Evolutionary conservation across 2,888 invertebrate species (phyloP).

Genomic region (Ormia ochracea): DNA sequence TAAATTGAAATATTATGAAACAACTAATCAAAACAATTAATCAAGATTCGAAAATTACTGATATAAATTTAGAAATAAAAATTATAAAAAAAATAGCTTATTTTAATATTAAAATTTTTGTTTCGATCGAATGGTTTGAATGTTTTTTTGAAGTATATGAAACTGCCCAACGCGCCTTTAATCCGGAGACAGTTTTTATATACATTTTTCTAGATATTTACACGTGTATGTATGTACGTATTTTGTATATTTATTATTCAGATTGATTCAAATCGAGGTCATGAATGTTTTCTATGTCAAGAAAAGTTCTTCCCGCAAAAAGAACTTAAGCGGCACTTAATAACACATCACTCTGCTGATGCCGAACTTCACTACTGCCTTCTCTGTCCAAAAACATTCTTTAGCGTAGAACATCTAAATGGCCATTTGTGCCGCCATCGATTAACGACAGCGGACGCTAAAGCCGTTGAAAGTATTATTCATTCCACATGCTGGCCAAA

Average conservation of each 20-base stretch:
- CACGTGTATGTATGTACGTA: neutral
- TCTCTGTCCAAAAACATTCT: slow-evolving; percentile 73
- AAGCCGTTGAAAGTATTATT: slow-evolving; percentile 68
- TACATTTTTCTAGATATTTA: neutral
- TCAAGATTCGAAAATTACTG: no score
- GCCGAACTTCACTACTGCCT: slow-evolving; percentile 69
- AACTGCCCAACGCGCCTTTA: no score
- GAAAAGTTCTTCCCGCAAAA: slow-evolving; percentile 66
- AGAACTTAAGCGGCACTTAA: slow-evolving; percentile 70
- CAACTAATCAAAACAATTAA: no score
- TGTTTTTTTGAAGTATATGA: no score
- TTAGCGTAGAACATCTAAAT: slow-evolving; percentile 70
- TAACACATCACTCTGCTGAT: slow-evolving; percentile 68
- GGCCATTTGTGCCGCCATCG: slow-evolving; percentile 71
- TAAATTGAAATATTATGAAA: no score
- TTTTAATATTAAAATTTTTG: no score
- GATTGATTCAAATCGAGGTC: slow-evolving; percentile 47
- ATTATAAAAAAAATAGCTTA: no score
- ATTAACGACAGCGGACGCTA: slow-evolving; percentile 65
- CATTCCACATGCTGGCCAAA: slow-evolving; percentile 69
- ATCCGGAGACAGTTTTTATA: no score
- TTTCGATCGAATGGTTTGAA: no score
- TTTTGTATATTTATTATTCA: slow-evolving; percentile 5
- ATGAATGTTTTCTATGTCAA: slow-evolving; percentile 56
- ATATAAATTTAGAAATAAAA: no score